Evolutionary conservation across 2,113 vertebrate species (phyloP).

Genomic region (Takifugu flavidus): DNA sequence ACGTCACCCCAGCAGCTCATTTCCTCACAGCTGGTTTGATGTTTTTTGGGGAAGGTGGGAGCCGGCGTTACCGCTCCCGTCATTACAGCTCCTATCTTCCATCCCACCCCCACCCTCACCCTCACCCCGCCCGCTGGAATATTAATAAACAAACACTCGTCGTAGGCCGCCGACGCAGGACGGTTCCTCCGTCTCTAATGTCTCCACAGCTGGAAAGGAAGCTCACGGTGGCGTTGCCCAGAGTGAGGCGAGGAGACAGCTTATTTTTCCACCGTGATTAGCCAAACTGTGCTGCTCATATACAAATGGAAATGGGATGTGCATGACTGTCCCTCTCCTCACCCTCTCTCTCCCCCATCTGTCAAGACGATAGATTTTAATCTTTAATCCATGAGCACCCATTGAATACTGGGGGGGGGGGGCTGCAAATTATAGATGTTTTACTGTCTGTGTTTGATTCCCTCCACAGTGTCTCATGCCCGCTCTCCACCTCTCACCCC

Average conservation of each 20-base stretch:
- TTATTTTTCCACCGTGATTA: slow-evolving; percentile 77
- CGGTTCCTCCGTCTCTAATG: slow-evolving; percentile 46
- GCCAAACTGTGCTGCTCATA: slow-evolving; percentile 82
- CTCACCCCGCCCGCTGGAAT: slow-evolving; percentile 19
- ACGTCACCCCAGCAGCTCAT: slow-evolving; percentile 38
- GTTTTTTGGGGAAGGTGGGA: slow-evolving; percentile 24
- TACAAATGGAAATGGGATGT: slow-evolving; percentile 91
- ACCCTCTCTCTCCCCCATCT: slow-evolving; percentile 84
- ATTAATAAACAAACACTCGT: slow-evolving; percentile 42
- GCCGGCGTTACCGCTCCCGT: slow-evolving; percentile 25
- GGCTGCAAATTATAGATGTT: slow-evolving; percentile 99
- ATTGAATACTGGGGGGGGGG: slow-evolving; percentile 88
- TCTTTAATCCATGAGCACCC: slow-evolving; percentile 99
- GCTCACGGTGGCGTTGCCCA: slow-evolving; percentile 71
- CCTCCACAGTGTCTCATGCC: slow-evolving; percentile 66
- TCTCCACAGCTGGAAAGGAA: slow-evolving; percentile 70
- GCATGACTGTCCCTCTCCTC: slow-evolving; percentile 71
- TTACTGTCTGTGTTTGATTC: slow-evolving; percentile 87
- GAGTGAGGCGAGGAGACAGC: slow-evolving; percentile 73
- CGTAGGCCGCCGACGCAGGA: slow-evolving; percentile 34
- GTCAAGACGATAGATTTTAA: slow-evolving; percentile 99
- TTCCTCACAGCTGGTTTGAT: slow-evolving; percentile 56
- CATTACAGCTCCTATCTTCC: slow-evolving; percentile 34
- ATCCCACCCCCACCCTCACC: not conserved
- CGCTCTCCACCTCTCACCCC: slow-evolving; percentile 69